These are phyloP conservation scores for Pammene aurita DNA, from an alignment of 2,888 invertebrate species.

Conservation along the genomic window DNA sequence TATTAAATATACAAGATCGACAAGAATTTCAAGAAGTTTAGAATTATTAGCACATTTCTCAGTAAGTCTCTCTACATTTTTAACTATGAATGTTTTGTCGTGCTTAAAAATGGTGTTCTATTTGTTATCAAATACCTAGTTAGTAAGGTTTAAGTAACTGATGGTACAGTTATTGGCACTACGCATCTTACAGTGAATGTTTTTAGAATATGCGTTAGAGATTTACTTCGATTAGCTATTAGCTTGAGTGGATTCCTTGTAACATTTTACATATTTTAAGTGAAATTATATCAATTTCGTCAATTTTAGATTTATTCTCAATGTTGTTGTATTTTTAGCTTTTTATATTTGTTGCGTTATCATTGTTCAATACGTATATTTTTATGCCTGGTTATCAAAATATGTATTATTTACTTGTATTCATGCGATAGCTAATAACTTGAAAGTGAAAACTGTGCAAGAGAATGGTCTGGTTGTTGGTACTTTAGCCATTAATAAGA, in stretches of 20 bases:
- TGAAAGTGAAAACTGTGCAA: slow-evolving; percentile 75
- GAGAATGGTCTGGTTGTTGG: slow-evolving; percentile 60
- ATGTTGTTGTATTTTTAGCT: slow-evolving; percentile 67
- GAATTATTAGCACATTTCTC: slow-evolving; percentile 84
- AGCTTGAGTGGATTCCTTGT: slow-evolving; percentile 63
- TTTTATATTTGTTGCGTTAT: slow-evolving; percentile 53
- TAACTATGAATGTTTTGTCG: slow-evolving; percentile 85
- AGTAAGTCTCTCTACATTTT: slow-evolving; percentile 84
- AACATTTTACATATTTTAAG: slow-evolving; percentile 71
- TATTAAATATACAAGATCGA: slow-evolving; percentile 60
- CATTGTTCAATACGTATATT: slow-evolving; percentile 44
- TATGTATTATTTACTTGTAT: slow-evolving; percentile 45
- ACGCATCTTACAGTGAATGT: slow-evolving; percentile 62
- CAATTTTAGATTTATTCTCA: slow-evolving; percentile 79
- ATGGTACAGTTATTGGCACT: slow-evolving; percentile 84
- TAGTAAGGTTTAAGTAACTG: slow-evolving; percentile 80
- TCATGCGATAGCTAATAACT: slow-evolving; percentile 54
- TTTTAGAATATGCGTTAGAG: slow-evolving; percentile 56
- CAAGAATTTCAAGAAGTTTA: slow-evolving; percentile 73
- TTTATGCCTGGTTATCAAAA: slow-evolving; percentile 51
- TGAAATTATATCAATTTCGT: slow-evolving; percentile 81
- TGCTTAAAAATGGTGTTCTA: slow-evolving; percentile 84
- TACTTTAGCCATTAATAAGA: slow-evolving; percentile 60
- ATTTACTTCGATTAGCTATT: slow-evolving; percentile 59
- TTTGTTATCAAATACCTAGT: slow-evolving; percentile 84